Evolutionary conservation across 2,797 vertebrate genomes (phyloP).

Genomic region (Hephaestus fuliginosus): DNA sequence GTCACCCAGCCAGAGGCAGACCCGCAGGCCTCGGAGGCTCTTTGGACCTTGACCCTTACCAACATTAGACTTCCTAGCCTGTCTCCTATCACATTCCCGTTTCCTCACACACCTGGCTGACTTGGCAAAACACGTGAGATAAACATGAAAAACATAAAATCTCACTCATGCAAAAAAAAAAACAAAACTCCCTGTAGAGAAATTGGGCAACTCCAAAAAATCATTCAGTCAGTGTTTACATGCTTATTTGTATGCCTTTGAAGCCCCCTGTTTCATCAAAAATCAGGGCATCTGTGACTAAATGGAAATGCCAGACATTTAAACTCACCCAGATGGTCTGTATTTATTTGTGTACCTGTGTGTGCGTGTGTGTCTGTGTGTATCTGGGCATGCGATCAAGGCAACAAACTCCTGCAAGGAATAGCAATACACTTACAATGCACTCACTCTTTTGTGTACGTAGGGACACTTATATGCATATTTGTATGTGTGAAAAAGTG

Average conservation of each 20-base stretch:
- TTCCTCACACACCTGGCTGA: slow-evolving; percentile 35
- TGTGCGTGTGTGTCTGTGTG: slow-evolving; percentile 19
- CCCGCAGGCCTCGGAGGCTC: slow-evolving; percentile 27
- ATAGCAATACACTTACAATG: slow-evolving; percentile 17
- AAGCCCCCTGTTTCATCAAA: slow-evolving; percentile 28
- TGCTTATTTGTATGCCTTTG: slow-evolving; percentile 36
- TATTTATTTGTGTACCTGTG: slow-evolving; percentile 44
- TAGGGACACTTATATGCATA: slow-evolving; percentile 5
- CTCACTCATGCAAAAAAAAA: not conserved
- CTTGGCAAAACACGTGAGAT: slow-evolving; percentile 21
- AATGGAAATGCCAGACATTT: slow-evolving; percentile 56
- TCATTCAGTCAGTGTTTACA: slow-evolving; percentile 20
- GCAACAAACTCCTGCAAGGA: slow-evolving; percentile 29
- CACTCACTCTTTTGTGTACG: not conserved
- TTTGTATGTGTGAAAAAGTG: slow-evolving; percentile 3
- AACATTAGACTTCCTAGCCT: slow-evolving; percentile 2
- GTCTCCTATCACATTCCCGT: slow-evolving; percentile 43
- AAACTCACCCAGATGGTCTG: slow-evolving; percentile 70
- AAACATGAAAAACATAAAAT: slow-evolving; percentile 27
- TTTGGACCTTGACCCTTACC: slow-evolving; percentile 41
- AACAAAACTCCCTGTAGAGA: not conserved
- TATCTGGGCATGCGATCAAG: slow-evolving; percentile 31
- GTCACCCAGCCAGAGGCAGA: slow-evolving; percentile 66
- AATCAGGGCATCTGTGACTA: slow-evolving; percentile 66
- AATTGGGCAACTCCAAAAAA: not conserved